phyloP scores from a whole-genome alignment of 2,888 invertebrate genomes.

The Napeogenes inachia region DNA sequence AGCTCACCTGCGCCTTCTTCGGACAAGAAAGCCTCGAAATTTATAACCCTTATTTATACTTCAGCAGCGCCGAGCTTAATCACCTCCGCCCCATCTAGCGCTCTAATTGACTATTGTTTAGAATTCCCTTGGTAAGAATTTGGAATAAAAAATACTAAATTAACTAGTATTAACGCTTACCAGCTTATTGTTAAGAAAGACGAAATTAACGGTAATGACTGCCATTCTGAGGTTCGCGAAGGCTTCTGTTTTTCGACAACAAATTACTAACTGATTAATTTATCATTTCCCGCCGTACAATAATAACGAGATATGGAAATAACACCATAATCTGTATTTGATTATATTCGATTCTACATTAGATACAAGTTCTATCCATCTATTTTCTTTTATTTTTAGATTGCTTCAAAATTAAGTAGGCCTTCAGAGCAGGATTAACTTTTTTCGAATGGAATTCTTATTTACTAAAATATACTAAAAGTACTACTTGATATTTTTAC shows the following conservation, averaged over 20 bases:
- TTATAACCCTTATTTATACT: constrained; percentile 47
- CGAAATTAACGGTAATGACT: constrained; percentile 23
- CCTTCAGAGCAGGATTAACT: too few species aligned
- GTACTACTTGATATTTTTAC: too few species aligned
- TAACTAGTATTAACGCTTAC: constrained; percentile 18
- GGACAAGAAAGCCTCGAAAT: constrained; percentile 27
- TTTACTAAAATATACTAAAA: too few species aligned
- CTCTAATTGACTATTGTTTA: constrained; percentile 47
- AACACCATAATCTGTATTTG: constrained; percentile 21
- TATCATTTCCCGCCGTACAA: constrained; percentile 24
- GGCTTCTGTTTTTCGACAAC: constrained; percentile 20
- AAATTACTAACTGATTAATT: constrained; percentile 33
- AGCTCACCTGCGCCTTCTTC: constrained; percentile 19
- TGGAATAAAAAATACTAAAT: constrained; percentile 27
- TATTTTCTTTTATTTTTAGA: too few species aligned
- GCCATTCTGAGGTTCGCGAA: constrained; percentile 18
- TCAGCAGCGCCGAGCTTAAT: constrained; percentile 36
- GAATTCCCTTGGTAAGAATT: constrained; percentile 25
- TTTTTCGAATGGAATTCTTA: too few species aligned
- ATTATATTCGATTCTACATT: constrained; percentile 7
- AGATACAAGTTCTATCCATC: neutral
- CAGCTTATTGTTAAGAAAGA: constrained; percentile 14
- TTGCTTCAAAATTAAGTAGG: too few species aligned
- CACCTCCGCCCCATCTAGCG: constrained; percentile 41
- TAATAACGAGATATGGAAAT: constrained; percentile 28